Base-by-base conservation (phyloP, 2,113 vertebrate genomes). In the Casuarius casuarius region DNA sequence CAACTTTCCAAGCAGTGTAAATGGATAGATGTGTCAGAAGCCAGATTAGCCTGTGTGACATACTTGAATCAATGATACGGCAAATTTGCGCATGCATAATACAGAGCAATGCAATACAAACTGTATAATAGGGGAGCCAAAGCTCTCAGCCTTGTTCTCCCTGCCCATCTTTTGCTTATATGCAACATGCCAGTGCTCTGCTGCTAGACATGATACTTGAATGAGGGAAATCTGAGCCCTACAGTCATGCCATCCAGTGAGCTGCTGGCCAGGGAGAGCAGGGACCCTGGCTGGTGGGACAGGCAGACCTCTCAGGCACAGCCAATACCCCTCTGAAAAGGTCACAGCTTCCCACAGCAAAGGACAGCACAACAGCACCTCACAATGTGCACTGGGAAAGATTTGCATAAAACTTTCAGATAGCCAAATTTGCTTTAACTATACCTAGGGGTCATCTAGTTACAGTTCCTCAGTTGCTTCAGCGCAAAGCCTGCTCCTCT, bases 11-110 rank as follows among this genome's bases (percentile, higher is more conserved):
- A 56, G 73, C 25, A 12, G 35, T 3, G 10, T 40, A 22, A 71
- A 62, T 2, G 5, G 18, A 17, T 4, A 56, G 79, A 40, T 0
- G 0, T 11, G 8, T 15, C 38, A 62, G 42, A 75, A 88, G 67
- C 31, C 48, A 20, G 4, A 2, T 40, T 9, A 65, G 13, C 31
- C 56, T 35, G 18, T 2, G 12, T 35, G 40, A 84, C 70, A 20
- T 23, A 15, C 0, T 7, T 0, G 1, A 66, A 44, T 18, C 61
- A 31, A 0, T 7, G 12, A 75, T 26, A 83, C 2, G n/a, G 89
- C 51, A 84, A 71, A 62, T 58, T 58, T 31, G 28, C 6, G 10
- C 56, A 31, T 1, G 7, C 66, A 3, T 48, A 31, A 66, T 6
- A 49, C 8, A 61, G 33, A 26, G 16, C 44, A 79, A 48, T 7